A percentile compares a stretch with the other conserved stretches of the same genome.
These are phyloP conservation scores for Ostrea denselamellosa DNA, from an alignment of 1,140 invertebrate genomes.

Conservation along the genomic window DNA sequence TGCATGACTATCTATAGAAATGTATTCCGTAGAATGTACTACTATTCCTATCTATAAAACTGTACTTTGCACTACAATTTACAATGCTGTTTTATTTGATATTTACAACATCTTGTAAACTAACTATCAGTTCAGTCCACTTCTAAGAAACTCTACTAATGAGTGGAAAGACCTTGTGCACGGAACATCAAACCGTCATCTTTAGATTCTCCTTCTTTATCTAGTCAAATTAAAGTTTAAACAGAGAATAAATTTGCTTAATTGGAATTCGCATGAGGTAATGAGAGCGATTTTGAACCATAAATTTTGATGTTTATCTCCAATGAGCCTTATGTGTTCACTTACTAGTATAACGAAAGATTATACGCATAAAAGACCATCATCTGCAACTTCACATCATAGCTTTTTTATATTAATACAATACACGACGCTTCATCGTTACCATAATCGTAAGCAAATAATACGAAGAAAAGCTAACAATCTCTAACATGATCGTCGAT, in stretches of 20 bases:
- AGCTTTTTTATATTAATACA: constrained; percentile 16
- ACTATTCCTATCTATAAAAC: too few species aligned
- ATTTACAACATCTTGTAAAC: background rate
- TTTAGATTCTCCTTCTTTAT: background rate
- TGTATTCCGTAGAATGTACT: background rate
- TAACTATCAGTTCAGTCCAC: background rate
- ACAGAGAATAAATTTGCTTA: background rate
- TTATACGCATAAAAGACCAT: background rate
- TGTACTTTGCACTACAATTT: too few species aligned
- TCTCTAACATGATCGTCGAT: constrained; percentile 19
- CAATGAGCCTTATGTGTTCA: background rate
- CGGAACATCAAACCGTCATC: background rate
- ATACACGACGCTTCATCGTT: background rate
- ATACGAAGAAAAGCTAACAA: constrained; percentile 7
- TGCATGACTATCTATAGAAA: background rate
- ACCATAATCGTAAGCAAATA: constrained; percentile 23
- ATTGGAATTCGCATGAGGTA: background rate
- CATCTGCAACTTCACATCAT: background rate
- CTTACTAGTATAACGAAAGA: background rate
- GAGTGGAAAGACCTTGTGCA: background rate
- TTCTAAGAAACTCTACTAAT: background rate
- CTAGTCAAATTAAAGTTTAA: background rate
- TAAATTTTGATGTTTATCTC: background rate
- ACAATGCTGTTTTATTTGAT: background rate
- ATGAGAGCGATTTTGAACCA: background rate